phyloP scores from a whole-genome alignment of 2,113 vertebrate species.

The Vombatus ursinus region DNA sequence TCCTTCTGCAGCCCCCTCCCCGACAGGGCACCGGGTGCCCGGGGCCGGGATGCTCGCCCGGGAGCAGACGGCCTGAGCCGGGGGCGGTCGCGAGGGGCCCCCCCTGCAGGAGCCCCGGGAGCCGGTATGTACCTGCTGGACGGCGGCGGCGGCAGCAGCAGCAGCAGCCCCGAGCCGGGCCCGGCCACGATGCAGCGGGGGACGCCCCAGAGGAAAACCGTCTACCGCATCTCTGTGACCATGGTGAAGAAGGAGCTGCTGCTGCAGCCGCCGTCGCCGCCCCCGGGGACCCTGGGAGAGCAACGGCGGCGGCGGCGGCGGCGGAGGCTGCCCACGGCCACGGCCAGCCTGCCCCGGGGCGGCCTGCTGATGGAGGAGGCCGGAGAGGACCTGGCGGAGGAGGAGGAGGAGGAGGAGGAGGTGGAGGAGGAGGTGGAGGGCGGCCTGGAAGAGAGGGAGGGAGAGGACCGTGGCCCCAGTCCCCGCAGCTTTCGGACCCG shows the following conservation, averaged over 20 bases:
- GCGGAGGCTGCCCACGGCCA: constrained; percentile 66
- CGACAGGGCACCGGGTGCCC: background rate
- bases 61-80: constrained; percentile 38
- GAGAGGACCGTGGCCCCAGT: constrained; percentile 64
- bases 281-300: constrained; percentile 4
- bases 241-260: constrained; percentile 92
- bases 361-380: constrained; percentile 62
- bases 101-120: background rate
- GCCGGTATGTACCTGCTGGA: constrained; percentile 91
- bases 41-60: background rate
- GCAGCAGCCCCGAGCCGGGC: constrained; percentile 78
- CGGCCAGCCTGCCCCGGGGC: constrained; percentile 66
- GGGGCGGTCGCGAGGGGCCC: background rate
- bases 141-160: constrained; percentile 58
- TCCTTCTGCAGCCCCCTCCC: background rate
- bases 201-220: constrained; percentile 88
- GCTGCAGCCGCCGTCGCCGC: constrained; percentile 69
- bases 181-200: constrained; percentile 88
- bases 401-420: constrained; percentile 82
- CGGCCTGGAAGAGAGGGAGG: constrained; percentile 71
- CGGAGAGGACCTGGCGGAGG: constrained; percentile 81
- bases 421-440: too few relatives aligned
- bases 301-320: constrained; percentile 63
- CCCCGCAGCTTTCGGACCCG: constrained; percentile 91
- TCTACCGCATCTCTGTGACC: constrained; percentile 96